These are phyloP conservation scores for Petromus typicus DNA, from an alignment of 2,113 vertebrate genomes.

Conservation along the genomic window DNA sequence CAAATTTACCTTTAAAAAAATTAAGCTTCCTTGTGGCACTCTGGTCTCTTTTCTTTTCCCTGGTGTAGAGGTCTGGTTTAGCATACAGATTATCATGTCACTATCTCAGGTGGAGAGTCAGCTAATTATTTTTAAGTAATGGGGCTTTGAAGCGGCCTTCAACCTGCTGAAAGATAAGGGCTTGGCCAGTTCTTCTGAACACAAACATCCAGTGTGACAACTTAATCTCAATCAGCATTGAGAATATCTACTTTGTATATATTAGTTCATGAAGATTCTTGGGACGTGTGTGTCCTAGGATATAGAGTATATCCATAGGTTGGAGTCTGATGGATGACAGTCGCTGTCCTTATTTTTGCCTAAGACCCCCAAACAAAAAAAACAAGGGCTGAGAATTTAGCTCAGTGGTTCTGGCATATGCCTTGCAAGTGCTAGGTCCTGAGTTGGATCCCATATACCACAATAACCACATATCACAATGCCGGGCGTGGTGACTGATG, in stretches of 20 bases:
- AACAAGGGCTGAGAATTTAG: too few species aligned
- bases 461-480: too few species aligned
- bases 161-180: slow-evolving; percentile 64
- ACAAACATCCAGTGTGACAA: slow-evolving; percentile 59
- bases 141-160: slow-evolving; percentile 29
- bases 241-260: slow-evolving; percentile 45
- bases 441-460: too few species aligned
- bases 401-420: too few species aligned
- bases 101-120: slow-evolving; percentile 58
- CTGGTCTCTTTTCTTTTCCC: slow-evolving; percentile 64
- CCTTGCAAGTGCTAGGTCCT: too few species aligned
- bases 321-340: slow-evolving; percentile 41
- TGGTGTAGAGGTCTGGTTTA: slow-evolving; percentile 54
- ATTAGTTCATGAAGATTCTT: slow-evolving; percentile 46
- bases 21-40: slow-evolving; percentile 75
- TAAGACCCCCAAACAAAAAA: not conserved
- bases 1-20: slow-evolving; percentile 80
- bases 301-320: not conserved
- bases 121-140: slow-evolving; percentile 73
- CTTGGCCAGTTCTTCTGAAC: slow-evolving; percentile 27
- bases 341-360: not conserved
- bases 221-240: slow-evolving; percentile 38
- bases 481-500: too few species aligned
- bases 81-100: slow-evolving; percentile 57
- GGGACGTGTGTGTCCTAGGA: not conserved